A percentile compares a stretch with the other conserved stretches of the same genome.
These are phyloP conservation scores for Limnephilus lunatus DNA, from an alignment of 2,888 invertebrate species.

Conservation along the genomic window DNA sequence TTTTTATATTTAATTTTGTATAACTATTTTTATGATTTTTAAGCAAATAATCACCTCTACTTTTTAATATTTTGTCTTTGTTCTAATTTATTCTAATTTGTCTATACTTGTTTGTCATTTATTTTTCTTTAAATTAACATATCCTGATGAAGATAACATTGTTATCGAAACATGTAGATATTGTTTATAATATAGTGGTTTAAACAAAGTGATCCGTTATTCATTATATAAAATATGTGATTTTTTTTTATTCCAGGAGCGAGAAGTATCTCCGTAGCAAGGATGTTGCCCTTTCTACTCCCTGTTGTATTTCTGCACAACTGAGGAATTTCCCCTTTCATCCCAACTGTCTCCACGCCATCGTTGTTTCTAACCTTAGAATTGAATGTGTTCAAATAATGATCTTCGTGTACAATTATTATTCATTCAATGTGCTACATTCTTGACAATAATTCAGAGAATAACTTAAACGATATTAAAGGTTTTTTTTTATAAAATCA, in stretches of 20 bases:
- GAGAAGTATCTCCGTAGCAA: not conserved
- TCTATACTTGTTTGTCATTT: too few species aligned
- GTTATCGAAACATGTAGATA: too few species aligned
- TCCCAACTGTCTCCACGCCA: not conserved
- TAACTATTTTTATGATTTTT: too few species aligned
- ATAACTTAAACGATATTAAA: not conserved
- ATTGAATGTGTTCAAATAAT: slow-evolving; percentile 3
- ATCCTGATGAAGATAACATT: too few species aligned
- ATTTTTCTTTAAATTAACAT: too few species aligned
- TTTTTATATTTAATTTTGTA: too few species aligned
- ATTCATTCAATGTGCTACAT: slow-evolving; percentile 56
- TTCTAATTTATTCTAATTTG: too few species aligned
- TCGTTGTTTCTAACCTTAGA: slow-evolving; percentile 14
- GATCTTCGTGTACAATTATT: slow-evolving; percentile 9
- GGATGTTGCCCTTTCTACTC: not conserved
- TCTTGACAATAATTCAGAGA: slow-evolving; percentile 58
- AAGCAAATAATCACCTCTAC: too few species aligned
- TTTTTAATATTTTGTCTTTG: too few species aligned
- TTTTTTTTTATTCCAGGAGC: not conserved
- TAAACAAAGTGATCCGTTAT: too few species aligned
- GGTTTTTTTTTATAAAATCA: not conserved
- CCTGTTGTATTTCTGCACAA: not conserved
- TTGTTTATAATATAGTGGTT: too few species aligned
- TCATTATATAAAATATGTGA: too few species aligned
- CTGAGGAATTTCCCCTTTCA: not conserved